These are phyloP conservation scores for Whitmania pigra DNA, from an alignment of 1,140 invertebrate species.

Conservation along the genomic window DNA sequence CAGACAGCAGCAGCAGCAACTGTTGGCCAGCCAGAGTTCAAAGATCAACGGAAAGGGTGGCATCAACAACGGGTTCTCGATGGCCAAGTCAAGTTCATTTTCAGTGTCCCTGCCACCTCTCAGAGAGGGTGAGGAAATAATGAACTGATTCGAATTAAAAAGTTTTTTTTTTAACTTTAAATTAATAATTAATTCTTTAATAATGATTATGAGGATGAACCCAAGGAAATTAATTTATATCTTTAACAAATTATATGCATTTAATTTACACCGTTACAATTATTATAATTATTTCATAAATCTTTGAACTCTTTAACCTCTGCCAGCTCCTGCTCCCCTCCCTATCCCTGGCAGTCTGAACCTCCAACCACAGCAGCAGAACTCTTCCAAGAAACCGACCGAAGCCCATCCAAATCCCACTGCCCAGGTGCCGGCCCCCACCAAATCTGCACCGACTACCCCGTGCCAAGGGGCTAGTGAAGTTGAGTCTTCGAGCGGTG, in stretches of 20 bases:
- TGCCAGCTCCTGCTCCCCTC: constrained; percentile 33
- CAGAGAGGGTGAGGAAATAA: neutral
- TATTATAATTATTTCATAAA: neutral
- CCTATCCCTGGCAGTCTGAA: constrained; percentile 30
- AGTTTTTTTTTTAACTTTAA: neutral
- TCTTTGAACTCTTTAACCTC: neutral
- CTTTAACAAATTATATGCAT: too few species aligned
- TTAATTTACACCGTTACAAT: too few species aligned
- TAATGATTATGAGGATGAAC: too few species aligned
- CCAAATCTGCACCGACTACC: constrained; percentile 25
- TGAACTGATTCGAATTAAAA: neutral
- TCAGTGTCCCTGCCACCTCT: neutral
- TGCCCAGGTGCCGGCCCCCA: neutral
- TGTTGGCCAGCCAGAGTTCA: constrained; percentile 13
- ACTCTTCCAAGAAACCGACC: neutral
- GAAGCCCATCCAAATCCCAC: neutral
- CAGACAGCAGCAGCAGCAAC: constrained; percentile 24
- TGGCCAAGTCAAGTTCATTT: neutral
- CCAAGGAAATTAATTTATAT: too few species aligned
- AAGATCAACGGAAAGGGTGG: neutral
- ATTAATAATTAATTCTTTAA: neutral
- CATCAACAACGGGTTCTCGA: neutral
- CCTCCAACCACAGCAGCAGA: constrained; percentile 1
- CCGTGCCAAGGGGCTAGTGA: constrained; percentile 3
- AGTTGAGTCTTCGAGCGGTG: neutral